Percentiles rank a stretch among this genome's conserved stretches.
Evolutionary conservation across 2,888 invertebrate species (phyloP).

Genomic region (Leucoma salicis): DNA sequence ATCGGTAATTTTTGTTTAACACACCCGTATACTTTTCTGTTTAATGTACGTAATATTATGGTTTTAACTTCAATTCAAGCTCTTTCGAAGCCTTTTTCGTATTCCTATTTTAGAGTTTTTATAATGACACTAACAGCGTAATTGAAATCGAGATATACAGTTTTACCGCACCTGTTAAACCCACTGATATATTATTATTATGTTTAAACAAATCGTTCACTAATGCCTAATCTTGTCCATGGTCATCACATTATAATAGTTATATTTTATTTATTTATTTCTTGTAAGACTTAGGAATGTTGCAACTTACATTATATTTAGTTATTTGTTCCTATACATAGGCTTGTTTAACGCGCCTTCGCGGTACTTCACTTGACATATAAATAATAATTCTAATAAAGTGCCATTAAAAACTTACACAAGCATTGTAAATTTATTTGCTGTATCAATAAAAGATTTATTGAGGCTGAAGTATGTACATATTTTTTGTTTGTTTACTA

Average conservation of each 20-base stretch:
- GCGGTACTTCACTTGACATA: constrained; percentile 38
- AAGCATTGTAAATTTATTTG: constrained; percentile 33
- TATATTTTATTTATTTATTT: constrained; percentile 74
- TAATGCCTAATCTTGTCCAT: constrained; percentile 77
- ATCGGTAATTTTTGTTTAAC: constrained; percentile 28
- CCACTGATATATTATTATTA: constrained; percentile 41
- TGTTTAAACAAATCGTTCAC: constrained; percentile 49
- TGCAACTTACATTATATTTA: constrained; percentile 35
- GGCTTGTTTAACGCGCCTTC: constrained; percentile 28
- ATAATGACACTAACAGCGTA: not conserved
- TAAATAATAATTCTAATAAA: constrained; percentile 34
- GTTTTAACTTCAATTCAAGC: not conserved
- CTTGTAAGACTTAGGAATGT: constrained; percentile 55
- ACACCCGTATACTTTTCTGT: not conserved
- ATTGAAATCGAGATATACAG: not conserved
- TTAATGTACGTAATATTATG: constrained; percentile 12
- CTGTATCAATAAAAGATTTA: constrained; percentile 37
- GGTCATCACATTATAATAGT: constrained; percentile 69
- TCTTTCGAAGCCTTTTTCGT: no score
- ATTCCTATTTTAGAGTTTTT: no score
- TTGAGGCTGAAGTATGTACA: constrained; percentile 70
- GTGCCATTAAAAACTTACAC: constrained; percentile 45
- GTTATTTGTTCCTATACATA: constrained; percentile 64
- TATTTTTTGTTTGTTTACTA: constrained; percentile 61
- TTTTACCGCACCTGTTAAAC: not conserved